Evolutionary conservation across 2,888 invertebrate genomes (phyloP).

Genomic region (Flexamia atlantica): DNA sequence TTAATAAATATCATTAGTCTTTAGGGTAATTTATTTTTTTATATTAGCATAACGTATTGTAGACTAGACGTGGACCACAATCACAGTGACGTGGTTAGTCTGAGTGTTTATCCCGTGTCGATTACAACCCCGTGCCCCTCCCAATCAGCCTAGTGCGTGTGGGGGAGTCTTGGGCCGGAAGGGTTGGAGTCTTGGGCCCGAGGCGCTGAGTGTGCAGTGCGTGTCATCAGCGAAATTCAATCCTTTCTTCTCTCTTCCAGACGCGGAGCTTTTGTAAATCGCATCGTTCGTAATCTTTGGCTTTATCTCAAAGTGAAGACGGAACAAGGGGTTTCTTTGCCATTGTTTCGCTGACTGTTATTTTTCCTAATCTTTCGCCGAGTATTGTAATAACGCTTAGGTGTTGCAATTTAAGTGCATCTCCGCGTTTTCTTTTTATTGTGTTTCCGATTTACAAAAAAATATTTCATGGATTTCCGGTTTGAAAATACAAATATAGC

Average conservation of each 20-base stretch:
- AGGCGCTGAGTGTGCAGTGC: constrained; percentile 39
- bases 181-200: not conserved
- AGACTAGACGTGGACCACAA: too few relatives aligned
- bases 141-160: constrained; percentile 8
- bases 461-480: too few relatives aligned
- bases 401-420: not conserved
- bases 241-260: constrained; percentile 27
- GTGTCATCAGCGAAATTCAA: constrained; percentile 43
- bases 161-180: constrained; percentile 17
- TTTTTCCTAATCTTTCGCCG: constrained; percentile 18
- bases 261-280: constrained; percentile 38
- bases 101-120: not conserved
- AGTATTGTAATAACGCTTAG: constrained; percentile 4
- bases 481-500: too few relatives aligned
- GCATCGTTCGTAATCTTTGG: constrained; percentile 38
- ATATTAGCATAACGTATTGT: too few relatives aligned
- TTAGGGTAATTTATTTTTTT: too few relatives aligned
- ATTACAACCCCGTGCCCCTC: not conserved
- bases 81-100: too few relatives aligned
- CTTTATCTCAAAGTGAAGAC: constrained; percentile 31
- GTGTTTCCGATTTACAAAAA: not conserved
- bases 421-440: not conserved
- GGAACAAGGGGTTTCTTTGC: constrained; percentile 19
- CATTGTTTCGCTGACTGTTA: constrained; percentile 33
- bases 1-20: too few relatives aligned